Percentiles rank a stretch among this genome's conserved stretches.
These are phyloP conservation scores for Syrrhaptes paradoxus DNA, from an alignment of 2,113 vertebrate genomes.

Conservation along the genomic window DNA sequence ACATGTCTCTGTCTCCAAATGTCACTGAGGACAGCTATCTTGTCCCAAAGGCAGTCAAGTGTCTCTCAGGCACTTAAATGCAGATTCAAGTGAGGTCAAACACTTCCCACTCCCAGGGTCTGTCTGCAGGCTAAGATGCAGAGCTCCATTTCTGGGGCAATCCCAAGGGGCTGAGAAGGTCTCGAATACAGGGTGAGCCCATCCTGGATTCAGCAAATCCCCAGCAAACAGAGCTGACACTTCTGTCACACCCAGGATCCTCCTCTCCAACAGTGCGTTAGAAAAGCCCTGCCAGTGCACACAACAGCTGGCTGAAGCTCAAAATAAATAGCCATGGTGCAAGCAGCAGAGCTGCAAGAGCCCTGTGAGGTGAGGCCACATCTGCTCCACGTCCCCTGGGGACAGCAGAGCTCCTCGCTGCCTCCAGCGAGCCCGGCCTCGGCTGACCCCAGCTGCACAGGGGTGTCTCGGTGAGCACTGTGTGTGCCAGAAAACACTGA, in stretches of 20 bases:
- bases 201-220: background rate
- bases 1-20: background rate
- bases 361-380: fast-evolving
- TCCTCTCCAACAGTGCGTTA: background rate
- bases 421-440: fast-evolving
- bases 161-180: background rate
- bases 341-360: background rate
- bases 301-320: background rate
- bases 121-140: background rate
- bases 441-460: background rate
- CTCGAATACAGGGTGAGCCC: fast-evolving
- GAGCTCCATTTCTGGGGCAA: background rate
- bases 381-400: background rate
- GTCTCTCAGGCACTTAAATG: background rate
- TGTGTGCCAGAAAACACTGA: fast-evolving
- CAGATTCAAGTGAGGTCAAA: background rate
- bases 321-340: background rate
- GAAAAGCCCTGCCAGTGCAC: background rate
- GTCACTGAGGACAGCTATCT: background rate
- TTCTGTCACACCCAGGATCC: fast-evolving
- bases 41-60: background rate
- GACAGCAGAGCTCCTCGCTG: fast-evolving
- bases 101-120: background rate
- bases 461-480: fast-evolving
- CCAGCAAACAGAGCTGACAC: background rate